Percentiles rank a stretch among this genome's conserved stretches.
Conservation (phyloP, 2,113 vertebrate genomes). For the Cisticola juncidis region DNA sequence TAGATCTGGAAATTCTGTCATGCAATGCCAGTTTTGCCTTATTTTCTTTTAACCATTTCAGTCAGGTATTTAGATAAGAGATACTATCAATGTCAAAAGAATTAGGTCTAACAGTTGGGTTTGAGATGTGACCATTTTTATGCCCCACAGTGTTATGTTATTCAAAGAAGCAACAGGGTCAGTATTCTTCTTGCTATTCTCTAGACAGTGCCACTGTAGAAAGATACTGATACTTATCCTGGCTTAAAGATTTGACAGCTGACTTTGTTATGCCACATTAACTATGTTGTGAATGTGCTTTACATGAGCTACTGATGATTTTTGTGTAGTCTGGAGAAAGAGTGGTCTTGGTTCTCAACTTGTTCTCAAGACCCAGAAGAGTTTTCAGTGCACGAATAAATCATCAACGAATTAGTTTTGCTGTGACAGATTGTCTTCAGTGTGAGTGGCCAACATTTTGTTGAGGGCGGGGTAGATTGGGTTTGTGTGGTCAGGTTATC, state of each 20-base stretch:
- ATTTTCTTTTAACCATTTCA: neutral
- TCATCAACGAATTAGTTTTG: neutral
- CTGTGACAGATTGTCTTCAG: neutral
- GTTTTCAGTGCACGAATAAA: constrained; percentile 20
- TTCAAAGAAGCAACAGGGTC: neutral
- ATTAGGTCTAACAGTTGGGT: neutral
- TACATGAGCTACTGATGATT: constrained; percentile 18
- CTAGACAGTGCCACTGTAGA: neutral
- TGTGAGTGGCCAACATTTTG: neutral
- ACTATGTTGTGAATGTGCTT: neutral
- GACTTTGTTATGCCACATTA: constrained; percentile 23
- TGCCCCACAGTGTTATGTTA: neutral
- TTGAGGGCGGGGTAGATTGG: accelerated
- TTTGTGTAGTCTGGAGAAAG: neutral
- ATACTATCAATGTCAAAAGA: neutral
- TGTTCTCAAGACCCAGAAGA: neutral
- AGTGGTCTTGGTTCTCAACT: neutral
- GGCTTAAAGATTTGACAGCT: neutral
- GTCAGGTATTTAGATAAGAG: neutral
- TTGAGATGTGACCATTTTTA: neutral
- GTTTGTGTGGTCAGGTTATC: neutral
- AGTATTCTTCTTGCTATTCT: neutral
- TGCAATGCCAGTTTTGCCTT: neutral
- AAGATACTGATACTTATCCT: neutral
- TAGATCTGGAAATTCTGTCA: neutral